Evolutionary conservation across 1,140 invertebrate genomes (phyloP), one percentile per base, ranked within the genome.

Genomic region (Trialeurodes vaporariorum): DNA sequence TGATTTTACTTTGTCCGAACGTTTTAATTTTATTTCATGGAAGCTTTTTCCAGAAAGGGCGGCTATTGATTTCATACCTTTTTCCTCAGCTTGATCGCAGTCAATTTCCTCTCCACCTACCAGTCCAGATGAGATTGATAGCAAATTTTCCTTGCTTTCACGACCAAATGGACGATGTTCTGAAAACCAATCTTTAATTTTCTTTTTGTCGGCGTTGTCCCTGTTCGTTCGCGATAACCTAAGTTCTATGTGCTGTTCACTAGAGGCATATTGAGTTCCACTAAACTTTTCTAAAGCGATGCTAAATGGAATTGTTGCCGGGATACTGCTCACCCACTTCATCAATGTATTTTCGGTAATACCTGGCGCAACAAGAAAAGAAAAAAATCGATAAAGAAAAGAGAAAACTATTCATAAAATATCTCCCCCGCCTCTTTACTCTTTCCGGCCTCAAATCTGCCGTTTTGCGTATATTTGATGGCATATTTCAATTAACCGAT

Each of bases 181-280:
- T 62, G 70, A 66, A 63, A 80, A 75, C 76, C 77, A 80, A 25
- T 70, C 65, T 40, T 73, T 1, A 59, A 79, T 69, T 73, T 70
- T 75, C 67, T 70, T 27, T 66, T 75, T 65, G 65, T 79, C 76
- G 68, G 64, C 64, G 69, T 70, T 67, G 73, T 80, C 76, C 73
- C 70, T 74, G 70, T 75, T 74, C 25, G 76, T 69, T 70, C 78
- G 70, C 62, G 74, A 75, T 71, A 74, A 72, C 40, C 73, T 72
- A 25, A 74, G 64, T 74, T 80, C 78, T 65, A 77, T 72, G 73
- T 80, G 77, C 69, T 81, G 77, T 25, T 80, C 77, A 17, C 69
- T 75, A 25, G 76, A 73, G 70, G 71, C 34, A 9, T 5, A 49
- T 9, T 5, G 17, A 49, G 17, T 17, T 9, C 34, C 34, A 17